These are phyloP conservation scores for Esox niger DNA, from an alignment of 2,113 vertebrate species.

Conservation along the genomic window DNA sequence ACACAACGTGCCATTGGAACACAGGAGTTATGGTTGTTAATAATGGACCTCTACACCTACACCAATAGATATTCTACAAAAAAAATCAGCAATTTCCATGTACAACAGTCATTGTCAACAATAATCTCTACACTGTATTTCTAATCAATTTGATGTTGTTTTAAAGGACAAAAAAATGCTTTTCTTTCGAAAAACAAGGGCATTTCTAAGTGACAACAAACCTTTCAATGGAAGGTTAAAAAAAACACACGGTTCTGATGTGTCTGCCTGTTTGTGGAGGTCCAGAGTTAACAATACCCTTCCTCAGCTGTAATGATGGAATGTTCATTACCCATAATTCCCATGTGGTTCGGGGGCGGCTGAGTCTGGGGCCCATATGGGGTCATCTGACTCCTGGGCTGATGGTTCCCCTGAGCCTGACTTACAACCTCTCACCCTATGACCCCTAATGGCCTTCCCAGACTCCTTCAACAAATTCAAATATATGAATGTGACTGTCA, in stretches of 20 bases:
- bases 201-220: too few species aligned
- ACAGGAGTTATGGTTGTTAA: too few species aligned
- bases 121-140: too few species aligned
- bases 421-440: constrained; percentile 45
- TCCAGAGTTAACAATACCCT: constrained; percentile 2
- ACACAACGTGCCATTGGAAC: too few species aligned
- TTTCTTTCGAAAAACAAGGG: too few species aligned
- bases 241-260: background rate
- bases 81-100: too few species aligned
- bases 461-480: constrained; percentile 53
- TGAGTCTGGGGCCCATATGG: constrained; percentile 51
- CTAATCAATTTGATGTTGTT: too few species aligned
- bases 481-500: constrained; percentile 19
- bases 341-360: constrained; percentile 40
- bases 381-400: constrained; percentile 56
- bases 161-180: too few species aligned
- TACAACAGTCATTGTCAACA: too few species aligned
- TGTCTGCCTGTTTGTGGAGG: background rate
- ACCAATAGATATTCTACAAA: too few species aligned
- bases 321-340: constrained; percentile 30
- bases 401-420: constrained; percentile 60
- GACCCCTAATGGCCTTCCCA: constrained; percentile 62
- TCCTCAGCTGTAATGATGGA: constrained; percentile 32
- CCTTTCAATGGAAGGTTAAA: too few species aligned
- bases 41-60: too few species aligned